Evolutionary conservation across 2,113 vertebrate species (phyloP), one percentile per base, ranked within the genome.

Genomic region (Leiothrix lutea): DNA sequence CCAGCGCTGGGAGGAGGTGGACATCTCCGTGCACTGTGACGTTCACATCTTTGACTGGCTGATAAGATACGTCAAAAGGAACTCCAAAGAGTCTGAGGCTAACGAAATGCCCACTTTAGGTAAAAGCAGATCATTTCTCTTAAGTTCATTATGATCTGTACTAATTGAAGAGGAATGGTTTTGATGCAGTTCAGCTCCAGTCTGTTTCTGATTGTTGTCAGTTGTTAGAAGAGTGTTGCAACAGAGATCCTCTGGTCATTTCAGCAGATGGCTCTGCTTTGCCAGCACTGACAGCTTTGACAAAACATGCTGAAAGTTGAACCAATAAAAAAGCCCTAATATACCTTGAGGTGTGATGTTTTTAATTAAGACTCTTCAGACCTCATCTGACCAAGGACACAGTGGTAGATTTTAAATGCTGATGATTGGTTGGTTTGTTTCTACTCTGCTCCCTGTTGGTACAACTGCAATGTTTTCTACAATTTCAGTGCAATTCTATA

Each of bases 11-110:
- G 99, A 99, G 74, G 99, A 99, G 86, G 99, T 99, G 96, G 99
- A 99, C 98, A 99, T 99, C 88, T 99, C 99, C 0, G 99, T 99
- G 78, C 99, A 99, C 97, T 99, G 99, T 58, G 99, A 99, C 0
- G 98, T 99, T 95, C 99, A 99, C 94, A 99, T 99, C 98, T 99
- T 99, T 80, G 99, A 99, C 98, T 99, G 99, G 99, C 98, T 99
- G 95, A 99, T 99, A 95, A 99, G 98, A 98, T 99, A 99, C 3
- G 99, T 99, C 83, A 99, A 99, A 97, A 99, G 99, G 96, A 99
- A 99, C 96, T 96, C 97, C 11, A 97, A 98, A 11, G 98, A 98
- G 33, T 97, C 96, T 69, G 98, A 98, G 69, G 97, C 95, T 79
- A 94, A 92, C 78, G 99, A 99, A 94, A 98, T 98, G 91, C 99